phyloP scores from a whole-genome alignment of 2,113 vertebrate species.

The Ia io region DNA sequence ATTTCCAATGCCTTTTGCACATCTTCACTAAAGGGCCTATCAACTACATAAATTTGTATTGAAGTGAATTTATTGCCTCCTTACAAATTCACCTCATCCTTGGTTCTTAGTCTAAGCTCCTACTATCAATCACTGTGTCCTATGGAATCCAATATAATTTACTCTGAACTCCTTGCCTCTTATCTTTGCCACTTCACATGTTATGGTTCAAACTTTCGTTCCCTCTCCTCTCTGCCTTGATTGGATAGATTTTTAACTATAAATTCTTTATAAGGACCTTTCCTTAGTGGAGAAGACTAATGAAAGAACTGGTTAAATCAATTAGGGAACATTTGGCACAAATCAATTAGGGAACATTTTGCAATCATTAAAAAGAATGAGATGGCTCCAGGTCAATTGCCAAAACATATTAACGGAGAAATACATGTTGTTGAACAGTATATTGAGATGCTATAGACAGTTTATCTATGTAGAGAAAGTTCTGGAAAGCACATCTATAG shows the following conservation, averaged over 20 bases:
- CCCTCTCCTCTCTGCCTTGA: background rate
- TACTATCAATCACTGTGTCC: background rate
- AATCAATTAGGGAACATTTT: background rate
- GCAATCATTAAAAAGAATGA: background rate
- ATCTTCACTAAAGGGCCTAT: background rate
- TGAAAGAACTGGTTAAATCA: background rate
- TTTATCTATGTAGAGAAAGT: background rate
- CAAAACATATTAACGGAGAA: background rate
- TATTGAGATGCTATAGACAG: background rate
- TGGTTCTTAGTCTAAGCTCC: background rate
- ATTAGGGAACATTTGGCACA: background rate
- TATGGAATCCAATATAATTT: background rate
- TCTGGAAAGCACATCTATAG: slow-evolving; percentile 4
- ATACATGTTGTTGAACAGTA: background rate
- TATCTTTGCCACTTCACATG: background rate
- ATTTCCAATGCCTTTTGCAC: background rate
- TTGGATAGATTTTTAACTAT: background rate
- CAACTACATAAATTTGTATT: background rate
- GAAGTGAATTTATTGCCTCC: background rate
- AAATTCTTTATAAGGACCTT: background rate
- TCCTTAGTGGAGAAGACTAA: background rate
- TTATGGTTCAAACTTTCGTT: background rate
- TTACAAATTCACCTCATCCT: background rate
- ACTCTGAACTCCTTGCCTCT: background rate
- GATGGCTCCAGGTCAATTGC: background rate